Percentiles rank a stretch among this genome's conserved stretches.
These are phyloP conservation scores for Chaitophorus viminalis DNA, from an alignment of 2,888 invertebrate species.

Conservation along the genomic window DNA sequence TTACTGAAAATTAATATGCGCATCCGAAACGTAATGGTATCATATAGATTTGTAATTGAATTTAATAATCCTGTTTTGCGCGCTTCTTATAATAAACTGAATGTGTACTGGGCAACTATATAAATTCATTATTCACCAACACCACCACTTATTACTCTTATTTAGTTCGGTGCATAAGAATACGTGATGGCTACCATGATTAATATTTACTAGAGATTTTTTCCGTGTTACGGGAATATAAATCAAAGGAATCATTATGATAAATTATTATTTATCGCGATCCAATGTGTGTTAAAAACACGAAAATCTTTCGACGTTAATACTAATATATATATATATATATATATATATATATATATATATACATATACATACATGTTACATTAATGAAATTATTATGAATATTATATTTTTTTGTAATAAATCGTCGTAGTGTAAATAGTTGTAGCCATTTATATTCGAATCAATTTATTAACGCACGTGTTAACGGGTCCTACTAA, in stretches of 20 bases:
- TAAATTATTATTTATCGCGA: constrained; percentile 20
- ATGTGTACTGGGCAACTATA: background rate
- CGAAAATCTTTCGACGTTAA: background rate
- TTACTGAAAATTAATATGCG: constrained; percentile 27
- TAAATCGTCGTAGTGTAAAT: background rate
- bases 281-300: background rate
- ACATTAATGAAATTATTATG: background rate
- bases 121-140: background rate
- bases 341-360: background rate
- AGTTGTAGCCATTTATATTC: background rate
- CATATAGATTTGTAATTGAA: constrained; percentile 41
- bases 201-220: background rate
- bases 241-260: constrained; percentile 28
- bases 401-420: background rate
- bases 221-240: background rate
- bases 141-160: background rate
- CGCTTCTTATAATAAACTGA: background rate
- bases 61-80: constrained; percentile 8
- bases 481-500: no score
- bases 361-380: background rate
- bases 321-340: background rate
- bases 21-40: constrained; percentile 21
- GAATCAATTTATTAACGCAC: no score
- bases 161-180: background rate
- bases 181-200: background rate